Evolutionary conservation across 2,113 vertebrate species (phyloP).

Genomic region (Varanus komodoensis): DNA sequence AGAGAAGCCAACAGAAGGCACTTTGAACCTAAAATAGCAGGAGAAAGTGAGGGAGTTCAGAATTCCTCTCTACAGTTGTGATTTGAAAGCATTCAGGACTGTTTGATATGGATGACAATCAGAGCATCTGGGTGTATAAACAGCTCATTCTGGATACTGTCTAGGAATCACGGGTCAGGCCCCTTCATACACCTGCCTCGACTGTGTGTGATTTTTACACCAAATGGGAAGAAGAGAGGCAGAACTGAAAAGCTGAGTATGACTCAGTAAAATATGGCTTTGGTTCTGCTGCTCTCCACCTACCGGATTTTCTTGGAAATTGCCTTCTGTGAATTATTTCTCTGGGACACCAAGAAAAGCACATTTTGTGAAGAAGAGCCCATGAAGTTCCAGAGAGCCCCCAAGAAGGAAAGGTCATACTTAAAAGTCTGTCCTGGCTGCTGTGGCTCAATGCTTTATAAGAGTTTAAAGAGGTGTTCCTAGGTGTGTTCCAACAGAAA

Average conservation of each 20-base stretch:
- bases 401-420: not conserved
- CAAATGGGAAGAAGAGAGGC: not conserved
- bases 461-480: not conserved
- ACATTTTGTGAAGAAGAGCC: not conserved
- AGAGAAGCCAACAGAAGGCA: no score
- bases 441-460: not conserved
- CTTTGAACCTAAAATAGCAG: not conserved
- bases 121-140: not conserved
- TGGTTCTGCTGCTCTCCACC: not conserved
- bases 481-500: no score
- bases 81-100: not conserved
- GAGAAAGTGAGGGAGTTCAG: not conserved
- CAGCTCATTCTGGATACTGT: not conserved
- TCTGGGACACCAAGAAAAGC: not conserved
- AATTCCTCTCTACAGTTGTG: not conserved
- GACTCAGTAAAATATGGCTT: not conserved
- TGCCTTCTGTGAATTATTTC: not conserved
- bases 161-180: not conserved
- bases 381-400: not conserved
- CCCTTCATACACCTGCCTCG: conserved; percentile 3
- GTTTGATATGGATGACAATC: not conserved
- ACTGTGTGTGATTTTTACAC: conserved; percentile 6
- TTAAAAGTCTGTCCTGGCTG: not conserved
- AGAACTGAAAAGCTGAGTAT: not conserved
- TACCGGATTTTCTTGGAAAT: not conserved